Base-by-base conservation (phyloP, 2,113 vertebrate species). In the Eubucco bourcierii region DNA sequence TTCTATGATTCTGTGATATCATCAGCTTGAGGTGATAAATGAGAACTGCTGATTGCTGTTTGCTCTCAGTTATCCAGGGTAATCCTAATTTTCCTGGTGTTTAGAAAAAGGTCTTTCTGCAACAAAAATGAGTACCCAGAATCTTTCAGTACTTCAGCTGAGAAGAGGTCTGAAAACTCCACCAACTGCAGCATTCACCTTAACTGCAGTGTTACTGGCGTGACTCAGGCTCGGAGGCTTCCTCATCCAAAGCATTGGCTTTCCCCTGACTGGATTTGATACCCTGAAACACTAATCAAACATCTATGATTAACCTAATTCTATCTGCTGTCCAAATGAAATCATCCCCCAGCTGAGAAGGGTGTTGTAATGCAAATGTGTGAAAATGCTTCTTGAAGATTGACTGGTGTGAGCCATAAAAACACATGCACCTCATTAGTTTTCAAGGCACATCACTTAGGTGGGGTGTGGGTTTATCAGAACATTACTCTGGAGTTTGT, bases 21-120 rank as follows among this genome's bases (percentile, higher is more conserved):
- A 83, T 84, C 73, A 87, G 67, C 44, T 87, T 53, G 47, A 78
- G 68, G 65, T 85, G 84, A 80, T 87, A 84, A 82, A 67, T 88
- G 68, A 60, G 93, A 90, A 90, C 78, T 39, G 28, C 64, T 63
- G 46, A 91, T 37, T 80, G 31, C 46, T 89, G 28, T 74, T 87
- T 82, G 47, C 87, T 87, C 58, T 33, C 52, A 85, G 4, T 95
- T 95, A 83, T 50, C 46, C 60, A 63, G 12, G 11, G 2, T 77
- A 76, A 70, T 58, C 9, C 28, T 37, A 6, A 66, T 76, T 80
- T 91, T 74, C 25, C 15, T 19, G 41, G 64, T 70, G 83, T 86
- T 84, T 24, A 65, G 80, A 39, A n/a, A 44, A 87, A 58, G 29
- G 24, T 71, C 7, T 80, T 63, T 75, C 60, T 83, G 70, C 60